Base-by-base conservation (phyloP, 2,113 vertebrate genomes). In the Brienomyrus longianalis region DNA sequence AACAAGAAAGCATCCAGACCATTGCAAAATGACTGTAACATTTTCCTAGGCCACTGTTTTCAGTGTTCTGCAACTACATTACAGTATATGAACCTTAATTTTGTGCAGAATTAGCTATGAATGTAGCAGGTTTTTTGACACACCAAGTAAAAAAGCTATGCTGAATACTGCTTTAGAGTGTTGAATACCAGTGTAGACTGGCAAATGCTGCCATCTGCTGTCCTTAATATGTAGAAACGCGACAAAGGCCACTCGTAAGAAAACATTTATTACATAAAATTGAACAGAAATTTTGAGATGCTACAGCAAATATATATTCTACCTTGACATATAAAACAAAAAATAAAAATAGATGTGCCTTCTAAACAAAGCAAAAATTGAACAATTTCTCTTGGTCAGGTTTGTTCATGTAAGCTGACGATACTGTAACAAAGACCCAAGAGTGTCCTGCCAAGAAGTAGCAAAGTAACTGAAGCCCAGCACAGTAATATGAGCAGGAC, bases 401-500 rank as follows among this genome's bases (percentile, higher is more conserved):
- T 31, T 11, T 27, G 35, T 80, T 43, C 31, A 17, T 35, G 35
- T 77, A 35, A 77, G 31, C 4, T 39, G 70, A 31, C 5, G 27
- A 77, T 3, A 77, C 39, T 39, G 39, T 85, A 50, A 27, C 83
- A 48, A 85, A 45, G 39, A 84, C 83, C 39, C 83, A 51, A 13
- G 83, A 85, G 8, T 45, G 21, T 47, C 23, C 84, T 93, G 92
- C 17, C 95, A 94, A 3, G 95, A 48, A 97, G 56, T 88, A 96
- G 93, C 59, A 98, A 94, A 0, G 93, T 94, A 0, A 96, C 91
- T 0, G 96, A 96, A 0, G 95, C 97, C 97, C 97, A 97, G 90
- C 97, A 96, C 83, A 97, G 35, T 97, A 97, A 23, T 90, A 97
- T 94, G 0, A 93, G 93, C 0, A 95, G 90, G 7, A 96, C 97